Evolutionary conservation across 2,797 vertebrate genomes (phyloP), one percentile per base, ranked within the genome.

Genomic region (Crocodylus rhombifer): DNA sequence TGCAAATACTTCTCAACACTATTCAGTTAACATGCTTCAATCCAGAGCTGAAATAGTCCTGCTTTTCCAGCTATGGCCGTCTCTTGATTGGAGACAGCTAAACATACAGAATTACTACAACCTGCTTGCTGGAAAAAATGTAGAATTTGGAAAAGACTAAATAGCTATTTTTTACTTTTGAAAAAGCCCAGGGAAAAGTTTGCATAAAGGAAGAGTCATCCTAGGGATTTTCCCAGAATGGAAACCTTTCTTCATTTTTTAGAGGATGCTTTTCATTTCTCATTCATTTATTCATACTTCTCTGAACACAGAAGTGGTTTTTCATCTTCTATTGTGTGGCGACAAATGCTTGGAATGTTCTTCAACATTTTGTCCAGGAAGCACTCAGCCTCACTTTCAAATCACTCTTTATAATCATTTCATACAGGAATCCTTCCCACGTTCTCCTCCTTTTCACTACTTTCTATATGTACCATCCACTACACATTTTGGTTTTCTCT

Each of bases 291-390:
- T 93, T 95, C 14, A 0, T 77, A 84, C 74, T 92, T 89, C 33
- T 67, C 73, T 94, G 92, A 94, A 96, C 90, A 88, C 89, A 94
- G 84, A 96, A 95, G 93, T 93, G 90, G 84, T 93, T 93, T 94
- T 80, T 89, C 79, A 76, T 90, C 87, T 69, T 92, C 88, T 86
- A 21, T 96, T 95, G 95, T 87, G 92, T 95, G 94, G 85, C 91
- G 84, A 91, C 80, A 86, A 93, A 7, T 56, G 81, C 89, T 94
- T 91, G 95, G 86, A 95, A 91, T 69, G 76, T 71, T 84, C 80
- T 94, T 95, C 60, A 84, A 93, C 64, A 73, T 95, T 88, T 74
- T 91, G 80, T 94, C 56, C 2, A 28, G 30, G 80, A 87, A 87
- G 76, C 80, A 94, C 92, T 26, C 55, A 4, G 21, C 17, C 42